Conservation (phyloP, 2,797 vertebrate genomes). For the Siniperca undulata region DNA sequence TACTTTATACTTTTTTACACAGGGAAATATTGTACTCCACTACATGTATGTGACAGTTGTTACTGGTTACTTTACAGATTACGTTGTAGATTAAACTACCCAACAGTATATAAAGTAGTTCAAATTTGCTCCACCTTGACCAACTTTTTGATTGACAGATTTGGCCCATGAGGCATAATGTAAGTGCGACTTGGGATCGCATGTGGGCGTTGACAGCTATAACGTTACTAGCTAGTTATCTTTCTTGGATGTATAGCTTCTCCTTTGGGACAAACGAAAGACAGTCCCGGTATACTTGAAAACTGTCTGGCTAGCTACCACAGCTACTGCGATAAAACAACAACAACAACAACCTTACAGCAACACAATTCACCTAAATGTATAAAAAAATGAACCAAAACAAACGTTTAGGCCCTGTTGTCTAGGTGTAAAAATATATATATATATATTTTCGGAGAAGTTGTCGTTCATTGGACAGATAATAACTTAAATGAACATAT, state of each 20-base stretch:
- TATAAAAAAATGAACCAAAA: background rate
- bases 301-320: background rate
- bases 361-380: background rate
- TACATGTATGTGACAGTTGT: too few relatives aligned
- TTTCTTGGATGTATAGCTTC: too few relatives aligned
- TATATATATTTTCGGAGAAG: background rate
- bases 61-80: too few relatives aligned
- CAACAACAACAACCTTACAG: too few relatives aligned
- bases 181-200: background rate
- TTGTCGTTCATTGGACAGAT: background rate
- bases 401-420: background rate
- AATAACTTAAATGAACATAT: background rate
- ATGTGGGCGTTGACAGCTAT: background rate
- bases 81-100: too few relatives aligned
- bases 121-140: too few relatives aligned
- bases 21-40: too few relatives aligned
- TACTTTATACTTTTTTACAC: too few relatives aligned
- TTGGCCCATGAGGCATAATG: background rate
- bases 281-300: background rate
- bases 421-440: background rate
- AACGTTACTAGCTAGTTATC: background rate
- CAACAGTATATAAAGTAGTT: too few relatives aligned
- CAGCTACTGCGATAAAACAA: background rate
- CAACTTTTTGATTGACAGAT: background rate
- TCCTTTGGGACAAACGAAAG: background rate